A percentile compares a stretch with the other conserved stretches of the same genome.
Conservation (phyloP, 2,888 invertebrate species). For the Hemithea aestivaria region DNA sequence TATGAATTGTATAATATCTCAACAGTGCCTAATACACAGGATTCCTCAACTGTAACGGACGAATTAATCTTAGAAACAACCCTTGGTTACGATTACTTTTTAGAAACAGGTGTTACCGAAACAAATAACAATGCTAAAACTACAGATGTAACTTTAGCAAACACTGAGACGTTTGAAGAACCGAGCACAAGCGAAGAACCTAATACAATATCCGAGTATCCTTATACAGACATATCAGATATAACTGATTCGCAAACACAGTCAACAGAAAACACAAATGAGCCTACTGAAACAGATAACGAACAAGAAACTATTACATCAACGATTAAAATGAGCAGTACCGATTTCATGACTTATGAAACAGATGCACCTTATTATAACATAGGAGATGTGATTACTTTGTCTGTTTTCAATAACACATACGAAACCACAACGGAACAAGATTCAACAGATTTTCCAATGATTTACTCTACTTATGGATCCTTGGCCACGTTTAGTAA, state of each 20-base stretch:
- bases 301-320: neutral
- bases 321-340: neutral
- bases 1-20: constrained; percentile 30
- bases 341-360: constrained; percentile 4
- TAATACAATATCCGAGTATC: constrained; percentile 3
- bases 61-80: constrained; percentile 3
- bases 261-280: neutral
- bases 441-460: constrained; percentile 9
- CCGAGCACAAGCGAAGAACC: constrained; percentile 7
- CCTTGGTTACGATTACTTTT: constrained; percentile 1
- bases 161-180: constrained; percentile 12
- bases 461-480: constrained; percentile 1
- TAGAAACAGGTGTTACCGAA: constrained; percentile 5
- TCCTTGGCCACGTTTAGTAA: constrained; percentile 7
- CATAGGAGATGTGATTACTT: neutral
- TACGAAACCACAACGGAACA: constrained; percentile 13
- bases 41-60: neutral
- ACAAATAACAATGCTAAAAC: constrained; percentile 2
- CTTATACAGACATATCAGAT: constrained; percentile 9
- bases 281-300: constrained; percentile 2
- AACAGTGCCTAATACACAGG: constrained; percentile 11
- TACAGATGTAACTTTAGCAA: constrained; percentile 14
- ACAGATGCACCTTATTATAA: neutral
- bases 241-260: neutral
- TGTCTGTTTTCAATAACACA: neutral